Conservation (phyloP, 2,888 invertebrate genomes). For the Drosophila prolongata region DNA sequence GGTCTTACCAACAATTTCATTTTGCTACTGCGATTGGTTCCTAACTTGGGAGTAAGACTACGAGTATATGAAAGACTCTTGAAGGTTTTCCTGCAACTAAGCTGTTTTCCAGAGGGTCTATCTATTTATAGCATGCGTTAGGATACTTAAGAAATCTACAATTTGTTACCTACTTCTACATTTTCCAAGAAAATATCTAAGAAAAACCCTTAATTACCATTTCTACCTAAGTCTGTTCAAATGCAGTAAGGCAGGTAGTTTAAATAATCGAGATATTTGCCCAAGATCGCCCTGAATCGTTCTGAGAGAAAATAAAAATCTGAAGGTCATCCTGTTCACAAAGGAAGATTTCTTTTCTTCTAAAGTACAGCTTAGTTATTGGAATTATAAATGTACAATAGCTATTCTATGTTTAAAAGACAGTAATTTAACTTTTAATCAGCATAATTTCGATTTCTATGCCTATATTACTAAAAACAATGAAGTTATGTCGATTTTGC, state of each 20-base stretch:
- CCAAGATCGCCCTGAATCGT: no score
- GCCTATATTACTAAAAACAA: no score
- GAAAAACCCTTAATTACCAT: neutral
- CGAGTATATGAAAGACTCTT: neutral
- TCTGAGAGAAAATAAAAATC: no score
- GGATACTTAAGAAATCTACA: neutral
- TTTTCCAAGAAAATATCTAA: neutral
- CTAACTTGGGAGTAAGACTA: neutral
- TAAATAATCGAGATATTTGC: no score
- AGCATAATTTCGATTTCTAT: no score
- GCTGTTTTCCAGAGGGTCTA: neutral
- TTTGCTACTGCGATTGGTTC: neutral
- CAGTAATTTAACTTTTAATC: no score
- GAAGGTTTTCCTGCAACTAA: neutral
- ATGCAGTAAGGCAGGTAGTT: neutral
- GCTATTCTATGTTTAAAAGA: no score
- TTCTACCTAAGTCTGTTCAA: neutral
- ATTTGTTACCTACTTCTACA: neutral
- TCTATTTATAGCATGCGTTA: neutral
- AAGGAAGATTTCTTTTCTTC: no score
- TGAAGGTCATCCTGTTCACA: no score
- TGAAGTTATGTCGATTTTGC: no score
- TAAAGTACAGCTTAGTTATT: no score
- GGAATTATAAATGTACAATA: no score
- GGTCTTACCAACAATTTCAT: slow-evolving; percentile 1